These are phyloP conservation scores for Rhagoletis zephyria DNA, from an alignment of 1,140 invertebrate species.

Conservation along the genomic window DNA sequence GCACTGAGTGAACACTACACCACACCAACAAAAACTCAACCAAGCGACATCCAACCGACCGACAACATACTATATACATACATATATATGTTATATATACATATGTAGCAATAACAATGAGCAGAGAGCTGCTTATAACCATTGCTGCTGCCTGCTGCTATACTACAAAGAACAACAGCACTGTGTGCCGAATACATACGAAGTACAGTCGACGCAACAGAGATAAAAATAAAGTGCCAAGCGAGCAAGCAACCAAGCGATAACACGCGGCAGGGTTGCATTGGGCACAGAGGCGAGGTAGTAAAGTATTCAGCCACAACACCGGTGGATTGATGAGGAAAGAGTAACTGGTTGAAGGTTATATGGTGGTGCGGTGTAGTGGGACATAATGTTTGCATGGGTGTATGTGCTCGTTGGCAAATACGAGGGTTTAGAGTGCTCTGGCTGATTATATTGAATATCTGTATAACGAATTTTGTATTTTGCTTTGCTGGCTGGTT, in stretches of 20 bases:
- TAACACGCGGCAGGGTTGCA: not conserved
- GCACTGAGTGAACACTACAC: constrained; percentile 8
- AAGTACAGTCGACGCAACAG: constrained; percentile 38
- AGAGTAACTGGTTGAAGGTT: constrained; percentile 37
- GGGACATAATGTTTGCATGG: not conserved
- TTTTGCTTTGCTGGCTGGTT: constrained; percentile 13
- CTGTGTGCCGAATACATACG: constrained; percentile 36
- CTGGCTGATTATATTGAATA: constrained; percentile 5
- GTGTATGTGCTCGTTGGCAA: not conserved
- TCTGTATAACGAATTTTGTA: constrained; percentile 5
- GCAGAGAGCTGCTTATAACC: constrained; percentile 1
- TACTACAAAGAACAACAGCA: constrained; percentile 29
- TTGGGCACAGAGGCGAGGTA: constrained; percentile 5
- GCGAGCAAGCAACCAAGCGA: constrained; percentile 29
- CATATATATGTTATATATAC: not conserved
- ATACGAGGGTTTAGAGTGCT: constrained; percentile 25
- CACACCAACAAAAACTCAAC: constrained; percentile 1
- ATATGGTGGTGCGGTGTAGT: not conserved
- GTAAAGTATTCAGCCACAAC: constrained; percentile 42
- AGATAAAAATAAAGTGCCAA: constrained; percentile 48
- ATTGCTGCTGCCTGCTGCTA: not conserved
- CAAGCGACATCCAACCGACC: not conserved
- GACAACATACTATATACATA: not conserved
- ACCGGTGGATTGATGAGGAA: constrained; percentile 35
- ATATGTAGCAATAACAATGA: constrained; percentile 34